These are phyloP conservation scores for Pectinophora gossypiella DNA, from an alignment of 1,140 invertebrate genomes.

Conservation along the genomic window DNA sequence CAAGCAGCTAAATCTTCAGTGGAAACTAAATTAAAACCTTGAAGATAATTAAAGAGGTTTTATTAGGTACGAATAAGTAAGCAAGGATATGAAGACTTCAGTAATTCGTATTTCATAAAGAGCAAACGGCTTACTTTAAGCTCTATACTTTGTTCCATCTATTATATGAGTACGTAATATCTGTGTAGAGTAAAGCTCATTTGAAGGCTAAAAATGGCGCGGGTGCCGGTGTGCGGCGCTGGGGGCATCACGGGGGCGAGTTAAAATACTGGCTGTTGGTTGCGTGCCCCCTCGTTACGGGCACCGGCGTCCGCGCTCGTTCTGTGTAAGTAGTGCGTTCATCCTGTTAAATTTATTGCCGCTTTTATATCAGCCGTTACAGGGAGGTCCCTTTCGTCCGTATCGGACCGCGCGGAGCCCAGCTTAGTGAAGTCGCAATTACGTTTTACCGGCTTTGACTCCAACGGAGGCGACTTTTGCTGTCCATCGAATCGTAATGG, in stretches of 20 bases:
- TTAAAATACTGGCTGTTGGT: slow-evolving; percentile 37
- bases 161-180: too few species aligned
- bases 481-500: slow-evolving; percentile 72
- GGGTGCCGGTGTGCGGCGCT: slow-evolving; percentile 11
- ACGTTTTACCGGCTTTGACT: slow-evolving; percentile 72
- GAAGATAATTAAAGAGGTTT: background rate
- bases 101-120: too few species aligned
- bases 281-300: slow-evolving; percentile 60
- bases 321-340: slow-evolving; percentile 70
- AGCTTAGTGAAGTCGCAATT: slow-evolving; percentile 74
- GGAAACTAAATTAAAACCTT: background rate
- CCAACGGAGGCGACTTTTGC: slow-evolving; percentile 67
- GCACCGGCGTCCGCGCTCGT: slow-evolving; percentile 48
- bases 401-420: slow-evolving; percentile 66
- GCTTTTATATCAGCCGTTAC: slow-evolving; percentile 73
- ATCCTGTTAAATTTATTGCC: slow-evolving; percentile 74
- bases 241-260: slow-evolving; percentile 14
- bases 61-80: too few species aligned
- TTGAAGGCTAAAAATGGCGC: slow-evolving; percentile 12
- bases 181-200: too few species aligned
- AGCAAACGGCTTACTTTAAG: too few species aligned
- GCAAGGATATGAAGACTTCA: too few species aligned
- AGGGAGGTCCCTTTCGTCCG: slow-evolving; percentile 64
- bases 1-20: background rate
- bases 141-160: too few species aligned